phyloP scores from a whole-genome alignment of 2,113 vertebrate genomes.

The Oryzias melastigma region DNA sequence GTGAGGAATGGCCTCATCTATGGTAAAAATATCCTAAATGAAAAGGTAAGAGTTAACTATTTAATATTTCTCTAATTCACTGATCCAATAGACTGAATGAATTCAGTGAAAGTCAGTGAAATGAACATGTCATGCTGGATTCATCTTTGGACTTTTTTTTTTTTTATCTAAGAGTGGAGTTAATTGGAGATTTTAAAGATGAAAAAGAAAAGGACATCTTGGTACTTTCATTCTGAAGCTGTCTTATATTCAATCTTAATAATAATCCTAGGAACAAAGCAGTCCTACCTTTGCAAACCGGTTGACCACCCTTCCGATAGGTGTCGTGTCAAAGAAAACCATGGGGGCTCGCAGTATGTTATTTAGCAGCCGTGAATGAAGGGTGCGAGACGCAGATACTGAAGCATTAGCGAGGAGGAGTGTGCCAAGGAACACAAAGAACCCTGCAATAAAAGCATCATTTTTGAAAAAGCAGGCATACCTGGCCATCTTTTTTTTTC shows the following conservation, averaged over 20 bases:
- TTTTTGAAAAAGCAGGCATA: background rate
- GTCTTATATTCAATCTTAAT: too few species aligned
- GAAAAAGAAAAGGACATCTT: too few species aligned
- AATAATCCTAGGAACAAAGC: background rate
- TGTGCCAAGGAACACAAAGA: slow-evolving; percentile 75
- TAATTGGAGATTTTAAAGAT: too few species aligned
- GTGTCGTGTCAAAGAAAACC: slow-evolving; percentile 95
- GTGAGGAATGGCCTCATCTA: slow-evolving; percentile 88
- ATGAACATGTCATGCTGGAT: too few species aligned
- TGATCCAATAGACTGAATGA: too few species aligned
- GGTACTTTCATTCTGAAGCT: too few species aligned
- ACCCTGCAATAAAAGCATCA: slow-evolving; percentile 62
- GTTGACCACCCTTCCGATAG: slow-evolving; percentile 90
- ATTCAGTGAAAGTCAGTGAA: too few species aligned
- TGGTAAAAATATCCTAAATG: slow-evolving; percentile 87
- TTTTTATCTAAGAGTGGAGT: too few species aligned
- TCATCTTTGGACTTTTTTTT: too few species aligned
- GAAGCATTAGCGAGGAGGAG: slow-evolving; percentile 65
- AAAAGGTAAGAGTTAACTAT: background rate
- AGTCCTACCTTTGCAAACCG: slow-evolving; percentile 88
- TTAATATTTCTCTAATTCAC: too few species aligned
- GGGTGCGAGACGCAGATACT: slow-evolving; percentile 74
- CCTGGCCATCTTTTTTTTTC: background rate
- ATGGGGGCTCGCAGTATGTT: slow-evolving; percentile 89
- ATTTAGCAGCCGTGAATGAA: slow-evolving; percentile 82